These are phyloP conservation scores for Drosophila helvetica DNA, from an alignment of 2,888 invertebrate species.

Conservation along the genomic window DNA sequence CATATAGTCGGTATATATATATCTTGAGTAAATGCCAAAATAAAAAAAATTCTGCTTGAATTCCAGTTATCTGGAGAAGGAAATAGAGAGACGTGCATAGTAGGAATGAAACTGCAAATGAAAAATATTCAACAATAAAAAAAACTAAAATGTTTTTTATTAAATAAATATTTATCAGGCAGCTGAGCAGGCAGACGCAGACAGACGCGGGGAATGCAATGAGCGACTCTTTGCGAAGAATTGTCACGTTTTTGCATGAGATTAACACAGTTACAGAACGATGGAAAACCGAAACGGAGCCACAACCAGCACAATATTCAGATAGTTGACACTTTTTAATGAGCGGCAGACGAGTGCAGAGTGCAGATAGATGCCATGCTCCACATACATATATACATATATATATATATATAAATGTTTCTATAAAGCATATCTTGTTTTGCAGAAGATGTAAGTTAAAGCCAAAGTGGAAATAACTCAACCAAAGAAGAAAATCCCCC, in stretches of 20 bases:
- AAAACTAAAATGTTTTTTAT: conserved; percentile 21
- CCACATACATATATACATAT: conserved; percentile 11
- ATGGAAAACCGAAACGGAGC: conserved; percentile 17
- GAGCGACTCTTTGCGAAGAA: conserved; percentile 28
- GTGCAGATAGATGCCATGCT: conserved; percentile 9
- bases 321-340: conserved; percentile 41
- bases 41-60: neutral
- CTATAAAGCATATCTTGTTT: conserved; percentile 11
- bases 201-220: conserved; percentile 20
- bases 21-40: neutral
- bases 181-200: conserved; percentile 9
- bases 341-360: conserved; percentile 21
- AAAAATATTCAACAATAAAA: conserved; percentile 19
- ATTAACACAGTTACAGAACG: conserved; percentile 41
- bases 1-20: neutral
- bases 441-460: conserved; percentile 76
- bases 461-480: conserved; percentile 50
- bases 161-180: conserved; percentile 42
- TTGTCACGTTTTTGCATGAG: conserved; percentile 70
- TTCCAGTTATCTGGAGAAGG: neutral
- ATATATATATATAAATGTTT: conserved; percentile 5
- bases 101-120: conserved; percentile 10
- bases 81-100: neutral
- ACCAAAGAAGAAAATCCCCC: conserved; percentile 64
- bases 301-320: conserved; percentile 22